phyloP scores from a whole-genome alignment of 2,797 vertebrate genomes.

The Ibycter americanus region DNA sequence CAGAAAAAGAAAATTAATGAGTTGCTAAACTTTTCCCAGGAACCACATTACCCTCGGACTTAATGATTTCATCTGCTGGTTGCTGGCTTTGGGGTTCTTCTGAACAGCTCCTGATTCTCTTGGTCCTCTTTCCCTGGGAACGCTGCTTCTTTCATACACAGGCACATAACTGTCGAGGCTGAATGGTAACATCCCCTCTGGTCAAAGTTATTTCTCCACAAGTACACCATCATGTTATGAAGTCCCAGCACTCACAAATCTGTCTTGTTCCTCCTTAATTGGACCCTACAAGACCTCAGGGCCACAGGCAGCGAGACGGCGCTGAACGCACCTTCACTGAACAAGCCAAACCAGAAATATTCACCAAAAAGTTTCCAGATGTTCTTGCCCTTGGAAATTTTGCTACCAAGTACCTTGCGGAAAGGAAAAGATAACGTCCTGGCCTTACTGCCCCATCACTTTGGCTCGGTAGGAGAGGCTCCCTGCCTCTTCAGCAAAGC shows the following conservation, averaged over 20 bases:
- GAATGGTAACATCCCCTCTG: not conserved
- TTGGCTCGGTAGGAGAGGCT: not conserved
- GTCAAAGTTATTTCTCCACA: not conserved
- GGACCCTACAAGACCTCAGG: not conserved
- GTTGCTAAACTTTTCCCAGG: not conserved
- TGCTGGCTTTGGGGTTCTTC: not conserved
- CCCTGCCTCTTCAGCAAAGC: not conserved
- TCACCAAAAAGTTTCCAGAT: not conserved
- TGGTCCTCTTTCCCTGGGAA: not conserved
- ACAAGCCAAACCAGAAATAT: not conserved
- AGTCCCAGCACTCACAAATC: not conserved
- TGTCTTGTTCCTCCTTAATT: not conserved
- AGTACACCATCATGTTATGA: not conserved
- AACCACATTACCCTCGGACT: not conserved
- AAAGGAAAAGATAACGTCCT: not conserved
- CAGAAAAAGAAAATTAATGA: not conserved
- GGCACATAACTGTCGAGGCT: not conserved
- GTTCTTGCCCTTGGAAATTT: not conserved
- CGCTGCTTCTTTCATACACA: not conserved
- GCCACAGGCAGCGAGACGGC: not conserved
- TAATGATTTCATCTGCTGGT: slow-evolving; percentile 18
- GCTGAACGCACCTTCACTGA: not conserved
- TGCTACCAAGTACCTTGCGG: not conserved
- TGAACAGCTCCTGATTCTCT: not conserved
- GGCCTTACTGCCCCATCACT: not conserved